Conservation (phyloP, 2,113 vertebrate species). For the Platichthys flesus region DNA sequence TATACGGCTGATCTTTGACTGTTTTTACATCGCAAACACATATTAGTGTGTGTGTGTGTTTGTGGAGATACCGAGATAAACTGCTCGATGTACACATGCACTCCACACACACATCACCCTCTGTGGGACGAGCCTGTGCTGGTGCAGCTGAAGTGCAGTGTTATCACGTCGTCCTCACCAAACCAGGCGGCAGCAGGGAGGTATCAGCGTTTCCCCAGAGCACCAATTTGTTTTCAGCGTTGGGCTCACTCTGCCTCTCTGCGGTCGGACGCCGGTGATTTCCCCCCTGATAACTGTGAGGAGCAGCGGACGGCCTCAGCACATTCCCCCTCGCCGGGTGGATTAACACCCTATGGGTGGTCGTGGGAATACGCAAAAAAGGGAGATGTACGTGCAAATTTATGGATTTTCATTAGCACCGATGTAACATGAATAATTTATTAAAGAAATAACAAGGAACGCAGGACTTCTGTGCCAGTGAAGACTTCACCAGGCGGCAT, state of each 20-base stretch:
- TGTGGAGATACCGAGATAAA: neutral
- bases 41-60: too few species aligned
- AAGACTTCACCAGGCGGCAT: neutral
- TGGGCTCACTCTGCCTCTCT: slow-evolving; percentile 48
- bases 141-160: slow-evolving; percentile 16
- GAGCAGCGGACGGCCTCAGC: slow-evolving; percentile 10
- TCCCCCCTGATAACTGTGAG: slow-evolving; percentile 37
- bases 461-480: neutral
- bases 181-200: slow-evolving; percentile 33
- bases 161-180: slow-evolving; percentile 17
- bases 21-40: neutral
- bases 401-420: neutral
- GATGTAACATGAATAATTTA: slow-evolving; percentile 12
- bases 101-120: neutral
- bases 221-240: slow-evolving; percentile 59
- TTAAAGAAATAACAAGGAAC: neutral
- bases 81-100: slow-evolving; percentile 19
- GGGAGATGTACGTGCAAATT: slow-evolving; percentile 19
- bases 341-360: slow-evolving; percentile 4
- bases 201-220: slow-evolving; percentile 44
- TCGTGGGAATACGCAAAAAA: slow-evolving; percentile 10
- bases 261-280: slow-evolving; percentile 44
- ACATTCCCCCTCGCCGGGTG: slow-evolving; percentile 29
- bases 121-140: neutral
- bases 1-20: slow-evolving; percentile 33